phyloP scores from a whole-genome alignment of 2,888 invertebrate genomes.

The Tinea semifulvella region DNA sequence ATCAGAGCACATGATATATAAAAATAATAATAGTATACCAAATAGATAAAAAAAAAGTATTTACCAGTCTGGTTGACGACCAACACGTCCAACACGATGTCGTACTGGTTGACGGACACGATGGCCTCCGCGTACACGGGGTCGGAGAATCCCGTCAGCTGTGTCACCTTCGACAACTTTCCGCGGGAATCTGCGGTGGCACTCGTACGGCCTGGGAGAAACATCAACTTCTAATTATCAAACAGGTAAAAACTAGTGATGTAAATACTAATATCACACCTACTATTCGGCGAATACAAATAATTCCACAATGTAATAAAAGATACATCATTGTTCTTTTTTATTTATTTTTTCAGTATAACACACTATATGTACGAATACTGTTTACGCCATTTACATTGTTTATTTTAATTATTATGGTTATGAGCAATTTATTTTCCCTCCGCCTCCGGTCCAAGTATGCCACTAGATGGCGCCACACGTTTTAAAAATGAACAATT shows the following conservation, averaged over 20 bases:
- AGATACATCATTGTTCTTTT: not conserved
- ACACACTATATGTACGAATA: no score
- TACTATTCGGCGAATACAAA: no score
- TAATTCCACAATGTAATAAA: not conserved
- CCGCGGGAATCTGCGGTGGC: conserved; percentile 32
- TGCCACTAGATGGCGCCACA: no score
- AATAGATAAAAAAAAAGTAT: no score
- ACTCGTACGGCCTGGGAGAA: conserved; percentile 31
- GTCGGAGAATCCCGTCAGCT: conserved; percentile 98
- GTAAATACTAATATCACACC: not conserved
- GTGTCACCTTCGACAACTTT: conserved; percentile 78
- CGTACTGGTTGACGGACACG: conserved; percentile 98
- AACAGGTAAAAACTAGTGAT: not conserved
- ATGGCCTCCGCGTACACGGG: conserved; percentile 99
- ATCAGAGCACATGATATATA: no score
- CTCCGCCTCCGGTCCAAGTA: no score
- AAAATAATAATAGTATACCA: no score
- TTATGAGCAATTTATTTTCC: no score
- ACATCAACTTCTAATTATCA: not conserved
- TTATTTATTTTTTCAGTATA: no score
- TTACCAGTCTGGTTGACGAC: conserved; percentile 97
- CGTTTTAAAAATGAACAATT: no score
- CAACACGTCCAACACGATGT: conserved; percentile 97
- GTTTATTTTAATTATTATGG: no score
- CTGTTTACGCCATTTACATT: no score